Percentiles rank a stretch among this genome's conserved stretches.
Evolutionary conservation across 2,888 invertebrate genomes (phyloP).

Genomic region (Caenorhabditis macrosperma): DNA sequence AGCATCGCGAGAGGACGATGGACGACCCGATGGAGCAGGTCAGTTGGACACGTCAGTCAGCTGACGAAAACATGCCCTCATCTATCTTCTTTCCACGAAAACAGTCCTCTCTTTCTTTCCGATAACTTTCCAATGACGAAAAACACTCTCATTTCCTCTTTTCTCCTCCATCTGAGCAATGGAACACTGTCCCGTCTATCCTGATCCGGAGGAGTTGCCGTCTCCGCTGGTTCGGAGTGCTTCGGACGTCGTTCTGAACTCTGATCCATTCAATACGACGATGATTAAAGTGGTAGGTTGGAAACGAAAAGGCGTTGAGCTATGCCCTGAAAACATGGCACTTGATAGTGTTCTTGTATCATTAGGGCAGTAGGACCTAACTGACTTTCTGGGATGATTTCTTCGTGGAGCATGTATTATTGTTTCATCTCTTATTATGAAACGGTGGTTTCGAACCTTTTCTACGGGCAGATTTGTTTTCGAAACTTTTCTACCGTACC

Average conservation of each 20-base stretch:
- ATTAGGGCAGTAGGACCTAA: too few relatives aligned
- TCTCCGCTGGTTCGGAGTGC: slow-evolving; percentile 53
- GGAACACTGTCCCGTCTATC: slow-evolving; percentile 36
- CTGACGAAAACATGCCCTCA: slow-evolving; percentile 40
- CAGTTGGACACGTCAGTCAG: slow-evolving; percentile 20
- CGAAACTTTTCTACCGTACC: too few relatives aligned
- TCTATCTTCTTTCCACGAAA: slow-evolving; percentile 44
- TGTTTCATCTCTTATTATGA: too few relatives aligned
- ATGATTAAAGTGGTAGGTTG: slow-evolving; percentile 14
- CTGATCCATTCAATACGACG: slow-evolving; percentile 32
- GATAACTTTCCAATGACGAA: slow-evolving; percentile 4
- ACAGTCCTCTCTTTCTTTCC: slow-evolving; percentile 6
- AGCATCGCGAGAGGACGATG: slow-evolving; percentile 6
- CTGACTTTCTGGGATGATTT: too few relatives aligned
- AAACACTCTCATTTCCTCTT: slow-evolving; percentile 10
- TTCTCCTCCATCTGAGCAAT: not conserved
- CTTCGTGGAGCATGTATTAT: too few relatives aligned
- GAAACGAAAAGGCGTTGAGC: not conserved
- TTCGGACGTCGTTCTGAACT: slow-evolving; percentile 40
- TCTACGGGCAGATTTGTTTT: too few relatives aligned
- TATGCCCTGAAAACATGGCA: too few relatives aligned
- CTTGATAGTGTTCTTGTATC: too few relatives aligned
- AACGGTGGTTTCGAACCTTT: too few relatives aligned
- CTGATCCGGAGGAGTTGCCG: slow-evolving; percentile 26
- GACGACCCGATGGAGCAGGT: slow-evolving; percentile 32